Evolutionary conservation across 1,140 invertebrate genomes (phyloP).

Genomic region (Zaprionus ornatus): DNA sequence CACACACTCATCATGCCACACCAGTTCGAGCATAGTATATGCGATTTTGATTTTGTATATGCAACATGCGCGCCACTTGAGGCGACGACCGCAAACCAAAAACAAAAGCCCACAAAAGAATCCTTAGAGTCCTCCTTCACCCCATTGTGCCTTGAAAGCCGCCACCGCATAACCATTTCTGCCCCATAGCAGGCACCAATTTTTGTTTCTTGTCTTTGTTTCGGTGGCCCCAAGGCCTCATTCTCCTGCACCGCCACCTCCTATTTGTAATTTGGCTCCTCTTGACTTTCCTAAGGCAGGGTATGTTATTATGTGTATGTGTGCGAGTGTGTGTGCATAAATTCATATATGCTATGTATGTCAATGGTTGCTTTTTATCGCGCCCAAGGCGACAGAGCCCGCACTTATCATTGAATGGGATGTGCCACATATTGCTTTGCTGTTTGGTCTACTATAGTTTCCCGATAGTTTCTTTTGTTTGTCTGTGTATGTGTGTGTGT

Average conservation of each 20-base stretch:
- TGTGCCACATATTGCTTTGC: conserved; percentile 8
- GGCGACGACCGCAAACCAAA: conserved; percentile 39
- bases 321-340: conserved; percentile 12
- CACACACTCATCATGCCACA: not conserved
- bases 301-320: conserved; percentile 13
- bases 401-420: conserved; percentile 58
- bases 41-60: conserved; percentile 36
- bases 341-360: conserved; percentile 52
- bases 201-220: conserved; percentile 60
- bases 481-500: not conserved
- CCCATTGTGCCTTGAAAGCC: conserved; percentile 36
- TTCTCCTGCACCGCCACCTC: not conserved
- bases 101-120: conserved; percentile 44
- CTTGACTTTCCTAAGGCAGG: conserved; percentile 50
- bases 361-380: conserved; percentile 62
- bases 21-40: conserved; percentile 11
- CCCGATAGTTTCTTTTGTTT: not conserved
- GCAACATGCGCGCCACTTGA: conserved; percentile 53
- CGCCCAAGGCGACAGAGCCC: conserved; percentile 69
- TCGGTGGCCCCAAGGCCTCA: conserved; percentile 25
- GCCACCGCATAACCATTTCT: conserved; percentile 53
- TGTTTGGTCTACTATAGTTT: not conserved
- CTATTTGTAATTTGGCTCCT: conserved; percentile 62
- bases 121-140: conserved; percentile 29
- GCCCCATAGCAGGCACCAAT: conserved; percentile 56